Percentiles rank a stretch among this genome's conserved stretches.
These are phyloP conservation scores for Myotis findleyi DNA, from an alignment of 2,797 vertebrate genomes.

Conservation along the genomic window DNA sequence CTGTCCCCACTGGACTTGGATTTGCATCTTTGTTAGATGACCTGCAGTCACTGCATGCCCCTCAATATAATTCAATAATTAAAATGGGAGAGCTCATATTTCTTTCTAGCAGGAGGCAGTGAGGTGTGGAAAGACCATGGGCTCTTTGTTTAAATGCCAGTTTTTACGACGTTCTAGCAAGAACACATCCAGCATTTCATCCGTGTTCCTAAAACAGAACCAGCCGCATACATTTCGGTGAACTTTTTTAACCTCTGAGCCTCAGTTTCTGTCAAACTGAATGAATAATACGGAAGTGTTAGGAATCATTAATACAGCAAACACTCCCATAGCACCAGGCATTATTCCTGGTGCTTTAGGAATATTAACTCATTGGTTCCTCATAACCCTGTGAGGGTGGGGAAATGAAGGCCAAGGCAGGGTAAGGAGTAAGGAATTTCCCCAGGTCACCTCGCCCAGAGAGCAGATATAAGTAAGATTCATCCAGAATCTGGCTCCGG, in stretches of 20 bases:
- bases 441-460: background rate
- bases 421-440: background rate
- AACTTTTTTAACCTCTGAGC: background rate
- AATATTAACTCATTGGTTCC: background rate
- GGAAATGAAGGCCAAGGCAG: background rate
- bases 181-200: background rate
- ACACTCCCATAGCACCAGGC: background rate
- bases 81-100: background rate
- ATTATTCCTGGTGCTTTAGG: background rate
- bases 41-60: background rate
- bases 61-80: slow-evolving; percentile 58
- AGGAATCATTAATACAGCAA: background rate
- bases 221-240: background rate
- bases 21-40: slow-evolving; percentile 57
- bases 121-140: background rate
- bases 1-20: background rate
- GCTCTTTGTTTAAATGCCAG: background rate
- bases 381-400: background rate
- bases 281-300: background rate
- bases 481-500: background rate
- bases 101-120: background rate
- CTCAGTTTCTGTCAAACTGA: background rate
- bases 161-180: background rate
- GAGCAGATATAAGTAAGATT: background rate
- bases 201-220: background rate